Percentiles rank a stretch among this genome's conserved stretches.
Evolutionary conservation across 2,113 vertebrate species (phyloP).

Genomic region (Psilopsiagon aurifrons): DNA sequence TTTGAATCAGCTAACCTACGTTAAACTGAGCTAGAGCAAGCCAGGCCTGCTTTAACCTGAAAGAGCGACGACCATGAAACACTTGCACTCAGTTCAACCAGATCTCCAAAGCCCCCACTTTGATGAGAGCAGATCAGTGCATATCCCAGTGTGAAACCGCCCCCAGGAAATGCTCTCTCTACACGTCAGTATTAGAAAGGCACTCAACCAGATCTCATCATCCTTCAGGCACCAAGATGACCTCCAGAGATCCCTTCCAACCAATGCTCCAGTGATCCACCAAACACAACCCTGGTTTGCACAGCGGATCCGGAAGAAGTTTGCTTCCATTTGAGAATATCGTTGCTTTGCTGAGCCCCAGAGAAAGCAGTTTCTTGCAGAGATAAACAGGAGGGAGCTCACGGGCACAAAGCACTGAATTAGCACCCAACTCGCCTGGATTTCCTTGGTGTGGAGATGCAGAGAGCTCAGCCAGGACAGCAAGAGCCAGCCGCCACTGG

Average conservation of each 20-base stretch:
- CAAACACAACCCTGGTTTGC: neutral
- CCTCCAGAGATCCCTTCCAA: neutral
- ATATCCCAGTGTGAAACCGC: neutral
- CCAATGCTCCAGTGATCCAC: rapidly evolving
- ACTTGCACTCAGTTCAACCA: neutral
- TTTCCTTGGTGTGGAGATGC: neutral
- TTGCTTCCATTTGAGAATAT: neutral
- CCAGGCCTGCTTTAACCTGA: neutral
- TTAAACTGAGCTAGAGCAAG: neutral
- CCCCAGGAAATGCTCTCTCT: neutral
- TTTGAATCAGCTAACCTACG: neutral
- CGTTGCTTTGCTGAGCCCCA: neutral
- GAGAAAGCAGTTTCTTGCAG: neutral
- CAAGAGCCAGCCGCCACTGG: neutral
- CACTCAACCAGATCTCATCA: too few relatives aligned
- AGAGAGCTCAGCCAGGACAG: neutral
- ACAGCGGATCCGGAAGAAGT: rapidly evolving
- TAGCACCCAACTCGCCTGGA: neutral
- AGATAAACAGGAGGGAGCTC: neutral
- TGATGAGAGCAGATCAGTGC: neutral
- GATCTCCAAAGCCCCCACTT: neutral
- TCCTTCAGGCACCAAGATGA: neutral
- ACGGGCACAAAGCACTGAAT: neutral
- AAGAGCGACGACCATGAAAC: neutral
- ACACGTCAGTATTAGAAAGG: rapidly evolving